Evolutionary conservation across 2,888 invertebrate genomes (phyloP).

Genomic region (Trachelus troglodyta): DNA sequence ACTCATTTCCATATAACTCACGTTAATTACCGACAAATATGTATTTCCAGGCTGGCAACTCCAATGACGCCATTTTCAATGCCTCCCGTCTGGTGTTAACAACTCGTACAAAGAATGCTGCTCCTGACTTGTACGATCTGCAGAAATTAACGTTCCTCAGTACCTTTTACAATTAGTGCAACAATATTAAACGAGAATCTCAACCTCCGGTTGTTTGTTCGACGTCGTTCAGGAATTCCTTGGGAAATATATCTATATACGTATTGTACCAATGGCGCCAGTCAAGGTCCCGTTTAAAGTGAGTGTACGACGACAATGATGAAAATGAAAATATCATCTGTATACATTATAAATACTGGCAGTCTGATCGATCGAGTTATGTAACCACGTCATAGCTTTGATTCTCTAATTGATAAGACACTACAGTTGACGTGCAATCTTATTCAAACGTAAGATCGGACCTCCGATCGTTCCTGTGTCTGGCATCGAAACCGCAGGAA

Average conservation of each 20-base stretch:
- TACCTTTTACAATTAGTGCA: neutral
- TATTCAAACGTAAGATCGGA: neutral
- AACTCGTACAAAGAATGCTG: neutral
- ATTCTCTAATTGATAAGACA: neutral
- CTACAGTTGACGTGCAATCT: neutral
- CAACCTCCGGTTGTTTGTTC: neutral
- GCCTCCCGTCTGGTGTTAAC: neutral
- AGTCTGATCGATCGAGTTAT: neutral
- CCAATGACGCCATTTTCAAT: neutral
- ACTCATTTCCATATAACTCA: conserved; percentile 11
- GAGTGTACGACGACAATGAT: neutral
- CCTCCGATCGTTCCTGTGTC: neutral
- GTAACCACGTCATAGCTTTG: neutral
- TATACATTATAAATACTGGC: neutral
- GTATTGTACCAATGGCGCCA: neutral
- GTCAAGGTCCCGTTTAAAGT: neutral
- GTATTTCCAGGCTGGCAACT: conserved; percentile 1
- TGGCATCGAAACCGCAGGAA: neutral
- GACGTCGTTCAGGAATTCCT: conserved; percentile 6
- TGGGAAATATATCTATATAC: neutral
- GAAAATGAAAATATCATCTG: neutral
- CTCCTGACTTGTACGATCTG: neutral
- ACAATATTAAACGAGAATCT: neutral
- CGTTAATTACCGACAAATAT: conserved; percentile 20
- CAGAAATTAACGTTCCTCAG: neutral